Base-by-base conservation (phyloP, 2,113 vertebrate genomes). In the Anser cygnoides region DNA sequence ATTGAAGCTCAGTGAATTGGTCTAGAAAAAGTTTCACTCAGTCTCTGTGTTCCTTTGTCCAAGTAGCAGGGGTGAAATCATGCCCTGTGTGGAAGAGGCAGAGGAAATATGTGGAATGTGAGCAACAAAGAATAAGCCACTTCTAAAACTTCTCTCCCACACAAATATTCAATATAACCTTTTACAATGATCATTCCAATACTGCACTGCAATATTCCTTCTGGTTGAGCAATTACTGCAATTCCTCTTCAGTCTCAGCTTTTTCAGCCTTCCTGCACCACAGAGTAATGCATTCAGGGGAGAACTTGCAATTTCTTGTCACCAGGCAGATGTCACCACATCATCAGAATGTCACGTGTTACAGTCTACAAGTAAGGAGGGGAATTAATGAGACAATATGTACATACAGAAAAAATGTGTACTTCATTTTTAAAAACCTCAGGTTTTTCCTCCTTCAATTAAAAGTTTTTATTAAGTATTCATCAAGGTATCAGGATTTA, bases 291-390 rank as follows among this genome's bases (percentile, higher is more conserved):
- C 33, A 28, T 59, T 35, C 3, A 5, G 41, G 62, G 46, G 15
- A 85, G 20, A 77, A 79, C 25, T 33, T 70, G 17, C 23, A 35
- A 74, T 67, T 62, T 55, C 37, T 67, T 71, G 9, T 77, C 65
- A 85, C 22, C 59, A 93, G 46, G 46, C 50, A 90, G 68, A 46
- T 46, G 44, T 46, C 17, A 65, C 19, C 57, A 72, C n/a, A 78
- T 78, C 78, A 84, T 84, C 88, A 68, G 96, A 94, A 49, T 65
- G 16, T 89, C 57, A 67, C 63, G 11, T 54, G 41, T 25, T 76
- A 14, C 20, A 68, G 28, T 35, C 14, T 7, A 39, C 83, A 68
- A 63, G 61, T 7, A n/a, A 72, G 50, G 46, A 72, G 79, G 66
- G 22, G 37, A 92, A 81, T 89, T 86, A 72, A 89, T 54, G 52